Evolutionary conservation across 2,888 invertebrate species (phyloP).

Genomic region (Stenolophus ochropezus): DNA sequence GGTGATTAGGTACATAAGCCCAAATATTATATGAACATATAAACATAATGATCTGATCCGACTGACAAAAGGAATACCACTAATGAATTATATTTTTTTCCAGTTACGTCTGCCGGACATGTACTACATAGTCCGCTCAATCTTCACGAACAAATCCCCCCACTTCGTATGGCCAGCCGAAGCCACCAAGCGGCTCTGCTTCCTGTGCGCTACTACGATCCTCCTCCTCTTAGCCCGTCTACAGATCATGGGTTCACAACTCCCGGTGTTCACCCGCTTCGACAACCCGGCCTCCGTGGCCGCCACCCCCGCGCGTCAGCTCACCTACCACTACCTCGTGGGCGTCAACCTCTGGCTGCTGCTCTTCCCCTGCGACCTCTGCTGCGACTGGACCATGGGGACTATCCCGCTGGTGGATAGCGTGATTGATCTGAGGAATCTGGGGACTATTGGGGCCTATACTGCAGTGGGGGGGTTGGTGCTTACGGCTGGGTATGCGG

Average conservation of each 20-base stretch:
- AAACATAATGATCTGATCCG: no score
- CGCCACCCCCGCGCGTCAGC: slow-evolving; percentile 86
- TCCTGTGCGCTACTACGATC: slow-evolving; percentile 87
- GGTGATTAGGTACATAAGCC: no score
- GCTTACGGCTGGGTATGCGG: slow-evolving; percentile 75
- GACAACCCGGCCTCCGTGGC: slow-evolving; percentile 98
- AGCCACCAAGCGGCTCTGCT: slow-evolving; percentile 84
- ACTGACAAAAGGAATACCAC: no score
- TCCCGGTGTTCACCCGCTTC: slow-evolving; percentile 96
- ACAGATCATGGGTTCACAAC: slow-evolving; percentile 96
- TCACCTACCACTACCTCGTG: slow-evolving; percentile 95
- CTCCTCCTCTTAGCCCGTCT: slow-evolving; percentile 88
- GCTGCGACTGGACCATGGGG: slow-evolving; percentile 99
- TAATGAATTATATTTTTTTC: neutral
- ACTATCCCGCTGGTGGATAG: slow-evolving; percentile 90
- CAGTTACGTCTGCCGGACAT: slow-evolving; percentile 75
- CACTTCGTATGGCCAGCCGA: slow-evolving; percentile 78
- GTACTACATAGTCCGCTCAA: slow-evolving; percentile 72
- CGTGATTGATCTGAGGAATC: slow-evolving; percentile 86
- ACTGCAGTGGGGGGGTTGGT: slow-evolving; percentile 77
- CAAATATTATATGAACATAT: no score
- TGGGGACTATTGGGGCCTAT: slow-evolving; percentile 85
- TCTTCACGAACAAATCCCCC: slow-evolving; percentile 75
- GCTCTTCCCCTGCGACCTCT: slow-evolving; percentile 90
- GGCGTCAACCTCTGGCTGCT: slow-evolving; percentile 94